These are phyloP conservation scores for Lytechinus pictus DNA, from an alignment of 35 echinoderm and acorn worm species.

Conservation along the genomic window DNA sequence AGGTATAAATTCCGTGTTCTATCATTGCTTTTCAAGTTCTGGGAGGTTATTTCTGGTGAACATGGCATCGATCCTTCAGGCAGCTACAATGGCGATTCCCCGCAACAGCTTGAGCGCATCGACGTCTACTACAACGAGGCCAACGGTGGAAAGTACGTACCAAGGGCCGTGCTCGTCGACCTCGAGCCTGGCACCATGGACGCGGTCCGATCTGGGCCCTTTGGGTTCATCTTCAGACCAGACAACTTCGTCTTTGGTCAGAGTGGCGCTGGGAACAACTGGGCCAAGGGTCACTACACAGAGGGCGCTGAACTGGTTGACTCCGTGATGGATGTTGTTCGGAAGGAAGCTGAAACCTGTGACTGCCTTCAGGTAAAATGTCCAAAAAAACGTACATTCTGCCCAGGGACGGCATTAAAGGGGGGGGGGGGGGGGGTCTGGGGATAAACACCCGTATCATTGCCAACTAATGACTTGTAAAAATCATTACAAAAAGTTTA, in stretches of 20 bases:
- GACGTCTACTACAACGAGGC: not conserved
- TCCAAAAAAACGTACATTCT: no score
- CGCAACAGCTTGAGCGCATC: not conserved
- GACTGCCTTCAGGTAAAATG: slow-evolving; percentile 42
- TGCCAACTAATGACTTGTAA: no score
- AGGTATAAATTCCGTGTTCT: not conserved
- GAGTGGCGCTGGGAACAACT: slow-evolving; percentile 95
- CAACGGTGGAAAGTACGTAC: not conserved
- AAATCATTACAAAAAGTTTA: no score
- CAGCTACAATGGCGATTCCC: not conserved
- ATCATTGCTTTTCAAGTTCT: slow-evolving; percentile 26
- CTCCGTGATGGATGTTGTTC: slow-evolving; percentile 50
- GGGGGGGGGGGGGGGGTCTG: no score
- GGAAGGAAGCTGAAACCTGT: not conserved
- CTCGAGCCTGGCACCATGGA: slow-evolving; percentile 96
- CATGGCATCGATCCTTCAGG: not conserved
- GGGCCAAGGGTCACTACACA: slow-evolving; percentile 95
- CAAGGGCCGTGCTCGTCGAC: slow-evolving; percentile 76
- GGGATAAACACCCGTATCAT: no score
- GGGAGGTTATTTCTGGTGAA: not conserved
- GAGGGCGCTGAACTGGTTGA: slow-evolving; percentile 88
- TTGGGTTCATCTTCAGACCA: slow-evolving; percentile 86
- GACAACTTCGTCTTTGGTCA: slow-evolving; percentile 96
- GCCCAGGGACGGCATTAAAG: no score
- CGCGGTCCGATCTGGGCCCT: slow-evolving; percentile 89